Percentiles rank a stretch among this genome's conserved stretches.
Evolutionary conservation across 2,888 invertebrate genomes (phyloP).

Genomic region (Micoletzkya japonica): DNA sequence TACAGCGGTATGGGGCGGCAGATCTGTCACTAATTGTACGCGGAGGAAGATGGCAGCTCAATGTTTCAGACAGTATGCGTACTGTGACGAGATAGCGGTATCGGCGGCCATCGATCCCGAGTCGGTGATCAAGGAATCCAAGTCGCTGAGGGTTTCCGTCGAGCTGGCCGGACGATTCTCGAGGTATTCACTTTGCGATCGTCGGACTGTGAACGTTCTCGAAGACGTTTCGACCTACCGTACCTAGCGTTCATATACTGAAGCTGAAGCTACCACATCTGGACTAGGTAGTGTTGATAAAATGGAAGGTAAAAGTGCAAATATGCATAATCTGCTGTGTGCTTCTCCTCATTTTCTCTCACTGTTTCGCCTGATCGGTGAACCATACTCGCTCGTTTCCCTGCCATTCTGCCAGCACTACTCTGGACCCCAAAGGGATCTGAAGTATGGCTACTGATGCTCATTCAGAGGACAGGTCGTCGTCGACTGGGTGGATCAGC

Average conservation of each 20-base stretch:
- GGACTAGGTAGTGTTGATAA: too few relatives aligned
- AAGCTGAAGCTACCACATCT: too few relatives aligned
- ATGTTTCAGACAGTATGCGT: constrained; percentile 37
- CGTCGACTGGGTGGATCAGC: constrained; percentile 26
- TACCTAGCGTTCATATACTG: too few relatives aligned
- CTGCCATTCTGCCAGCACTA: not conserved
- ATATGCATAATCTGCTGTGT: too few relatives aligned
- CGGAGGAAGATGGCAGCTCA: not conserved
- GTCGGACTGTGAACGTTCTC: too few relatives aligned
- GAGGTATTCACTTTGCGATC: constrained; percentile 31
- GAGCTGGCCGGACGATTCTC: constrained; percentile 52
- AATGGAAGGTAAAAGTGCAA: too few relatives aligned
- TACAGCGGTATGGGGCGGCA: too few relatives aligned
- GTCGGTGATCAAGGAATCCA: constrained; percentile 35
- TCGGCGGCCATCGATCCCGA: constrained; percentile 61
- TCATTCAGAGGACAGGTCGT: constrained; percentile 28
- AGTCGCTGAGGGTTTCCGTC: constrained; percentile 49
- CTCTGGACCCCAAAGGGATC: not conserved
- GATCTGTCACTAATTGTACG: not conserved
- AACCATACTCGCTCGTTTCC: too few relatives aligned
- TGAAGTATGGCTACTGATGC: too few relatives aligned
- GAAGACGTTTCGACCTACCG: too few relatives aligned
- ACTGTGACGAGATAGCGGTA: constrained; percentile 64
- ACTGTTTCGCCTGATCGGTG: too few relatives aligned
- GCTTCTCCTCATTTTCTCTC: too few relatives aligned